These are phyloP conservation scores for Onthophagus sagittarius DNA, from an alignment of 2,888 invertebrate genomes.

Conservation along the genomic window DNA sequence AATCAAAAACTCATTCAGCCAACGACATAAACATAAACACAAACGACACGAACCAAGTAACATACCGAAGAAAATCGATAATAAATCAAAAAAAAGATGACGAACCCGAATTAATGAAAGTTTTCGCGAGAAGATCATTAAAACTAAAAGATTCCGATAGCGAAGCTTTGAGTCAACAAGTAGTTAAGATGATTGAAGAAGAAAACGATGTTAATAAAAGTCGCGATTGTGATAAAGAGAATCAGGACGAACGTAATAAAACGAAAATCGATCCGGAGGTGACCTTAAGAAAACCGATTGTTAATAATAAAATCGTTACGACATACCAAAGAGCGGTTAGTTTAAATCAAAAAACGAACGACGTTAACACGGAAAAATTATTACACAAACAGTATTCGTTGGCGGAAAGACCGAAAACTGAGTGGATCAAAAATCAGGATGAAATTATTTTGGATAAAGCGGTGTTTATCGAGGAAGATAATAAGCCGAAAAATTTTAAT, in stretches of 20 bases:
- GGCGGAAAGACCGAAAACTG: constrained; percentile 41
- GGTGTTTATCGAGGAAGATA: constrained; percentile 41
- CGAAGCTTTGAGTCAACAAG: constrained; percentile 57
- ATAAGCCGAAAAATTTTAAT: constrained; percentile 68
- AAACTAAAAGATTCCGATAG: constrained; percentile 72
- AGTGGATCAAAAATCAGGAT: constrained; percentile 29
- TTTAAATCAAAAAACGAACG: constrained; percentile 34
- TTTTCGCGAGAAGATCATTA: constrained; percentile 74
- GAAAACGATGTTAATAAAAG: constrained; percentile 52
- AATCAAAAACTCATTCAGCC: constrained; percentile 20
- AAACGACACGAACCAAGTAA: constrained; percentile 46
- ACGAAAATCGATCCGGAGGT: constrained; percentile 35
- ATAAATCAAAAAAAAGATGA: constrained; percentile 57
- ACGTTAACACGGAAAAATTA: constrained; percentile 34
- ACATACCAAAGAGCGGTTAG: constrained; percentile 36
- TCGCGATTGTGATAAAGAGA: constrained; percentile 72
- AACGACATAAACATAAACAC: constrained; percentile 18
- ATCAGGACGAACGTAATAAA: constrained; percentile 54
- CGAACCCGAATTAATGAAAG: constrained; percentile 77
- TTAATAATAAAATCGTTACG: constrained; percentile 24
- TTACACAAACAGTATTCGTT: constrained; percentile 41
- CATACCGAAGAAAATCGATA: constrained; percentile 57
- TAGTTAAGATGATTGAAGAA: constrained; percentile 49
- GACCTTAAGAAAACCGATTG: constrained; percentile 37
- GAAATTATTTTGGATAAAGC: constrained; percentile 34